Evolutionary conservation across 1,140 invertebrate genomes (phyloP).

Genomic region (Pseudomyrmex flavicornis): DNA sequence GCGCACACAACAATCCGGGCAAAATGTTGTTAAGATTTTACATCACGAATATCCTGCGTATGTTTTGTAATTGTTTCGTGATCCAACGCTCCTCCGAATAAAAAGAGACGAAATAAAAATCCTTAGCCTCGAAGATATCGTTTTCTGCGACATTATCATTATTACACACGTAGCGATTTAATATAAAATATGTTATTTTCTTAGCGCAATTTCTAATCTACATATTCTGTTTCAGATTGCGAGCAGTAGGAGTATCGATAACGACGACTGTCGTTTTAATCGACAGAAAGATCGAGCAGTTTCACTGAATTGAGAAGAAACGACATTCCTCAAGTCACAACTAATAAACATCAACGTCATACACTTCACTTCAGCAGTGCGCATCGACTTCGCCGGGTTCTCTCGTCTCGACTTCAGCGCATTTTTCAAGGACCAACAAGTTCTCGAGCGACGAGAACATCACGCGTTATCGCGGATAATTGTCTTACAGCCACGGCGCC

Average conservation of each 20-base stretch:
- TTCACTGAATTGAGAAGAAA: background rate
- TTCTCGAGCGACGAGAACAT: background rate
- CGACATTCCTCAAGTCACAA: background rate
- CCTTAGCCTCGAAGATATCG: background rate
- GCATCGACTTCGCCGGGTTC: background rate
- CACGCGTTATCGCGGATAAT: slow-evolving; percentile 45
- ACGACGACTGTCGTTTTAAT: background rate
- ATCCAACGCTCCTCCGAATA: slow-evolving; percentile 1
- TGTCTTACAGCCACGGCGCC: background rate
- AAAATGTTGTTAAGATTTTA: slow-evolving; percentile 35
- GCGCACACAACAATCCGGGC: slow-evolving; percentile 3
- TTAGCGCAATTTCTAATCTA: slow-evolving; percentile 7
- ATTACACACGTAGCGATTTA: background rate
- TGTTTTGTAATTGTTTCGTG: slow-evolving; percentile 1
- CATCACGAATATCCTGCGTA: slow-evolving; percentile 33
- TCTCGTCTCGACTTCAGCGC: background rate
- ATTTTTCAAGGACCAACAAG: slow-evolving; percentile 19
- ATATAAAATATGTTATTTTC: background rate
- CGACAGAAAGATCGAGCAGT: background rate
- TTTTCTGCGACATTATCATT: background rate
- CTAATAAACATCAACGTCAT: background rate
- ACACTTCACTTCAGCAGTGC: background rate
- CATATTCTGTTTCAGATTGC: slow-evolving; percentile 14
- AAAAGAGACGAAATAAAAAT: background rate
- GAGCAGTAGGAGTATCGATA: background rate